Base-by-base conservation (phyloP, 2,113 vertebrate species). In the Naja naja region DNA sequence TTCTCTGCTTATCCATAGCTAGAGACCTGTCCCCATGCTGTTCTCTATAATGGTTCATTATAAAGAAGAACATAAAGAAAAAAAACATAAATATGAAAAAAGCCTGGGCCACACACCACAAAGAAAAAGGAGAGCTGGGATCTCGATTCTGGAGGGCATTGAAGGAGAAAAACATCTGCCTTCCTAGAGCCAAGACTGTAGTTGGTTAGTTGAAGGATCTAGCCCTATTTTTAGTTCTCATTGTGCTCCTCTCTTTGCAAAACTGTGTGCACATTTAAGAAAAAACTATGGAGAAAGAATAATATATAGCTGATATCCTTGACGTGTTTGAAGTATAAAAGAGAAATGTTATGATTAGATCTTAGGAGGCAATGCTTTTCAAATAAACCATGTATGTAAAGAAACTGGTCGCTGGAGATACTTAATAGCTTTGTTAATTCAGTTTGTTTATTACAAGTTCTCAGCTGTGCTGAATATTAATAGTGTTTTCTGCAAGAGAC, bases 371-470 rank as follows among this genome's bases (percentile, higher is more conserved):
- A 93, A 88, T 0, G 45, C 47, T 60, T 91, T 56, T 90, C 74
- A 39, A 94, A 69, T 4, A 64, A 43, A 0, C 92, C 81, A 90
- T 92, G 81, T 34, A 45, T 93, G 22, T 56, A 85, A 7, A 34
- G 93, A 95, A 94, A 94, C 92, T 90, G 95, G 95, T 93, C 95
- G 95, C 90, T 91, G 92, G 95, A 95, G 92, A 95, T 94, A 55
- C 55, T 94, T 95, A 97, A 94, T 94, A 95, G 93, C 90, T 96
- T 96, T 93, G 93, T 96, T 95, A 96, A 93, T 95, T 97, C 94
- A 64, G 56, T 81, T 95, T 96, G 58, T 92, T 97, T 96, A 95
- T 93, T 92, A 86, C 64, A 94, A 94, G 56, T 90, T 91, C 93
- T 96, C 94, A 92, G 92, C 90, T 93, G 95, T 92, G 96, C 56